These are phyloP conservation scores for Cairina moschata DNA, from an alignment of 2,113 vertebrate species.

Conservation along the genomic window DNA sequence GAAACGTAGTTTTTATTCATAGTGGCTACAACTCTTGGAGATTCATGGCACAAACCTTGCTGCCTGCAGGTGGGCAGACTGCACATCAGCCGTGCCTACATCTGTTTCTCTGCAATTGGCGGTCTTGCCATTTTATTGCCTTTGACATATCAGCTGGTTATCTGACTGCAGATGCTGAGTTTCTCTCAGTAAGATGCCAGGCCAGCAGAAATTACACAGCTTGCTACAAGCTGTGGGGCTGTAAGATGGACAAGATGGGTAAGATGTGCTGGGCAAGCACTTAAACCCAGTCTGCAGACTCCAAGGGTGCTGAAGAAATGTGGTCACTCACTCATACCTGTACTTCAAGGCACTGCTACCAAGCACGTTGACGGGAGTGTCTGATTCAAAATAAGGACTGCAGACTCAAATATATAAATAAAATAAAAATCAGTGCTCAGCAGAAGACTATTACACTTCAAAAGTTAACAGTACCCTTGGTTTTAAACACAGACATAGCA, in stretches of 20 bases:
- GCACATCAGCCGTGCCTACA: not conserved
- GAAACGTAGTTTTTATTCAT: rapidly evolving
- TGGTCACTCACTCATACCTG: not conserved
- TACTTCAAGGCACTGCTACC: not conserved
- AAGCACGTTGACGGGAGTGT: not conserved
- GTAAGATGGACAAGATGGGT: not conserved
- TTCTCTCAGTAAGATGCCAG: not conserved
- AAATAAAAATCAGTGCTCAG: rapidly evolving
- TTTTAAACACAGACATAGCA: not conserved
- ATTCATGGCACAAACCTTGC: not conserved
- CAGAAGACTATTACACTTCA: not conserved
- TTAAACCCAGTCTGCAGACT: not conserved
- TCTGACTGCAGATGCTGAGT: not conserved
- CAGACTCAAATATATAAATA: not conserved
- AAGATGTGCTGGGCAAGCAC: no score
- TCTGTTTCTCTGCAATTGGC: not conserved
- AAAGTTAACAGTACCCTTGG: not conserved
- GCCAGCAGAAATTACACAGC: not conserved
- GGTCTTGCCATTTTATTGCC: not conserved
- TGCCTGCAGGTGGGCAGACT: not conserved
- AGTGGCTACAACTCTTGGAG: not conserved
- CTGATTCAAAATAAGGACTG: not conserved
- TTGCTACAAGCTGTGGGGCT: not conserved
- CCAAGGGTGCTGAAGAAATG: no score
- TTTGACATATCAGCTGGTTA: not conserved